Base-by-base conservation (phyloP, 64 coral and sea anemone species). In the Montipora sp. region DNA sequence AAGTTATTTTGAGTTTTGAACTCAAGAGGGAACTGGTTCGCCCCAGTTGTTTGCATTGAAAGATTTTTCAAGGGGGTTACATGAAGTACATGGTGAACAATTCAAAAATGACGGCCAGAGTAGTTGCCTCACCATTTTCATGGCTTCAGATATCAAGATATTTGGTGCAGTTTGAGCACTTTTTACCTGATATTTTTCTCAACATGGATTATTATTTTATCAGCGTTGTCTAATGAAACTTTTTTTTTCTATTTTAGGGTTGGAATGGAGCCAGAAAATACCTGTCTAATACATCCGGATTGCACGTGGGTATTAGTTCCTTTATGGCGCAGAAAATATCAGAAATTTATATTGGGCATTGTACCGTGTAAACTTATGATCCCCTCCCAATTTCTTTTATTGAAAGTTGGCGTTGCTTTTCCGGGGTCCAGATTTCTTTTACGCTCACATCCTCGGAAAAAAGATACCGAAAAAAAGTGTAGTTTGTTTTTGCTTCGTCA, bases 291-390 rank as follows among this genome's bases (percentile, higher is more conserved):
- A 15, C 47, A 5, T 51, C 82, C 3, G 65, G 65, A 69, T 71
- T 85, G 49, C 82, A 85, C 82, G 82, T 85, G 82, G 27, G 80
- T 83, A 47, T 7, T 4, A 47, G 1, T 43, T 10, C 68, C 21
- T 3, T 73, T 6, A 73, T 73, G 0, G 20, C 70, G 16, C 16
- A 18, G 11, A 66, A 23, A 71, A 71, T 71, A 71, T 71, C 18
- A 14, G 16, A 18, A 18, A 13, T 13, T 12, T 68, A 18, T 68
- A 68, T 14, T 5, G 14, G 13, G 8, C 14, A 18, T 13, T 18
- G 4, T 16, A 14, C 16, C 53, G 6, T 57, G 53, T 57, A 57
- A 11, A 11, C 11, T 8, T 8, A 57, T 57, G 11, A 1, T 57
- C 53, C 11, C 11, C 1, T 57, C 53, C 53, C 53, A 11, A 57